Conservation (phyloP, 2,797 vertebrate genomes). For the Benthosema pterotum region DNA sequence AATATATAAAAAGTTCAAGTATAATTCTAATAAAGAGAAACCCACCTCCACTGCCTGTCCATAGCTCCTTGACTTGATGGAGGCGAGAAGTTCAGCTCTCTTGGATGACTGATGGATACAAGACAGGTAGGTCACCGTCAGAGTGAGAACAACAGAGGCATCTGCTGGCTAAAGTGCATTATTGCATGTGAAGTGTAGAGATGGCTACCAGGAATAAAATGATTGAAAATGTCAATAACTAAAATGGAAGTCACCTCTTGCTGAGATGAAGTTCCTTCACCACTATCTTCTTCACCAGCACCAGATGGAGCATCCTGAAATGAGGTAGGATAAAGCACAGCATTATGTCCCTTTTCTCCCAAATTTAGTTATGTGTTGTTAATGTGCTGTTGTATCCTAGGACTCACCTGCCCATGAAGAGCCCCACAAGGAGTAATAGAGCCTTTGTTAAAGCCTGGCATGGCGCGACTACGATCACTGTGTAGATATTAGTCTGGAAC, state of each 20-base stretch:
- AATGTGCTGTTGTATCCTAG: too few relatives aligned
- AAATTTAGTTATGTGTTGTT: too few relatives aligned
- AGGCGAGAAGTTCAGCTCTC: slow-evolving; percentile 84
- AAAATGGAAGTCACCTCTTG: slow-evolving; percentile 75
- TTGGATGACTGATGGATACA: slow-evolving; percentile 77
- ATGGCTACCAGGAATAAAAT: neutral
- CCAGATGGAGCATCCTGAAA: slow-evolving; percentile 39
- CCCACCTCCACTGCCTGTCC: slow-evolving; percentile 83
- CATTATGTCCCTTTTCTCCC: neutral
- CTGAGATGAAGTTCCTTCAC: slow-evolving; percentile 71
- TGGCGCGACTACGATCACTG: too few relatives aligned
- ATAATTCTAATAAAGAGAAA: slow-evolving; percentile 20
- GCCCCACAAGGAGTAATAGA: too few relatives aligned
- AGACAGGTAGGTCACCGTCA: neutral
- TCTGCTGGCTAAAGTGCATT: neutral
- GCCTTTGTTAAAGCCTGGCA: too few relatives aligned
- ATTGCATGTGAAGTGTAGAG: neutral
- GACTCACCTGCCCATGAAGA: too few relatives aligned
- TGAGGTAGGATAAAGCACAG: neutral
- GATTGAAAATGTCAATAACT: neutral
- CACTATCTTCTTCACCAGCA: slow-evolving; percentile 46
- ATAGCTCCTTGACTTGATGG: slow-evolving; percentile 90
- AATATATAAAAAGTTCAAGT: neutral
- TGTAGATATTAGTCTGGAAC: too few relatives aligned
- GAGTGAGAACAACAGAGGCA: neutral